phyloP scores from a whole-genome alignment of 2,113 vertebrate genomes.

The Onychostruthus taczanowskii region DNA sequence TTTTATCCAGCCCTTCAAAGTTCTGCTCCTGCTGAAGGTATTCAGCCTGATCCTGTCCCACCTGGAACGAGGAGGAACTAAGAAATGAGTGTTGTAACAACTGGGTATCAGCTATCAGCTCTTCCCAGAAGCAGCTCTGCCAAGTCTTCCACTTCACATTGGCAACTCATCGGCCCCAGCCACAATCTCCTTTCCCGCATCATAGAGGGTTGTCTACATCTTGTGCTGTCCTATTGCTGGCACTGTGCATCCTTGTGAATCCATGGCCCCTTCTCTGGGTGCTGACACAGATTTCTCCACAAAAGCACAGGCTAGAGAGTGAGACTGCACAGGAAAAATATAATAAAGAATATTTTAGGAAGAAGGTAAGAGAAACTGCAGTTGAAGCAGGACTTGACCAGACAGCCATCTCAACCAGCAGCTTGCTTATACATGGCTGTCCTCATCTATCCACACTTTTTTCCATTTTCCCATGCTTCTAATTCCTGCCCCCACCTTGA shows the following conservation, averaged over 20 bases:
- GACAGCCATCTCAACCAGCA: not conserved
- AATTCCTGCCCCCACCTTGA: not conserved
- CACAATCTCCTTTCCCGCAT: not conserved
- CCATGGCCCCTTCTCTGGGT: fast-evolving
- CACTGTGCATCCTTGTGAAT: not conserved
- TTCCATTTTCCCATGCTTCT: not conserved
- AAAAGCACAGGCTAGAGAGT: not conserved
- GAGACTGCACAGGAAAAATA: not conserved
- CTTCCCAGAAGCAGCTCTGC: not conserved
- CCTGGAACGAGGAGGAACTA: not conserved
- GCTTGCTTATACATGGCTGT: not conserved
- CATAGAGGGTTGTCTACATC: not conserved
- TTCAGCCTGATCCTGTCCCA: not conserved
- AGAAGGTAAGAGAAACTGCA: not conserved
- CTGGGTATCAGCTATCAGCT: not conserved
- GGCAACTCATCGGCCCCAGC: not conserved
- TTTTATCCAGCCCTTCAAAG: not conserved
- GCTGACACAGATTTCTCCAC: not conserved
- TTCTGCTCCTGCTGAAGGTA: not conserved
- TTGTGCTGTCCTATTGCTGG: not conserved
- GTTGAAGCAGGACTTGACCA: not conserved
- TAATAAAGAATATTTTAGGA: not conserved
- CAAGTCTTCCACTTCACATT: not conserved
- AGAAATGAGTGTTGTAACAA: not conserved
- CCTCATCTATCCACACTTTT: not conserved